Conservation (phyloP, 2,888 invertebrate genomes). For the Tipula unca region DNA sequence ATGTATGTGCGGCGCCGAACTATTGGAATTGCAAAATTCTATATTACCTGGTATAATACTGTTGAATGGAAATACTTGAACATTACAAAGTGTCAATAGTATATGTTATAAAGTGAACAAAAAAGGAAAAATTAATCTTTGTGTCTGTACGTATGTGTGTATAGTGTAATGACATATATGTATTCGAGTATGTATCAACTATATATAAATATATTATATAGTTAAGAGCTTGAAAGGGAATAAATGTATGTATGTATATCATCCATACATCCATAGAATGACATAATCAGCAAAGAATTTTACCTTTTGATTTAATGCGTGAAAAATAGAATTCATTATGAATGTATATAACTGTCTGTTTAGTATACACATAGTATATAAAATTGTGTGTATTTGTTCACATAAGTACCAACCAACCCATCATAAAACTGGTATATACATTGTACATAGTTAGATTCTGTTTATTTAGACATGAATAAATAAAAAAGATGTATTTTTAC, state of each 20-base stretch:
- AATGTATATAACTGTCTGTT: not conserved
- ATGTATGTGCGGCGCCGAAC: not conserved
- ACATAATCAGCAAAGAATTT: not conserved
- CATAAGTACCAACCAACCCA: not conserved
- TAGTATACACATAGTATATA: not conserved
- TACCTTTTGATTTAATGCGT: not conserved
- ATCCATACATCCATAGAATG: not conserved
- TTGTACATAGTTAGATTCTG: not conserved
- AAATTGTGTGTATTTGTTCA: not conserved
- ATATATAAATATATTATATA: not conserved
- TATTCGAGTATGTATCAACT: too few relatives aligned
- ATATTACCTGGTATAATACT: not conserved
- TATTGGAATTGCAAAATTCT: not conserved
- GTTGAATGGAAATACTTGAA: not conserved
- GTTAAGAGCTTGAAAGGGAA: not conserved
- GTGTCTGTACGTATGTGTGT: not conserved
- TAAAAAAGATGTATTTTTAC: not conserved
- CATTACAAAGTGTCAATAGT: not conserved
- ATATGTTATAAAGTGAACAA: not conserved
- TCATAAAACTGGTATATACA: not conserved
- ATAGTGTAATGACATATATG: too few relatives aligned
- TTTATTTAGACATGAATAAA: not conserved
- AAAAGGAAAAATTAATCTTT: not conserved
- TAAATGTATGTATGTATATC: not conserved
- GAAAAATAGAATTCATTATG: not conserved